Evolutionary conservation across 2,888 invertebrate species (phyloP), one percentile per base, ranked within the genome.

Genomic region (Drosophila atroscutellata): DNA sequence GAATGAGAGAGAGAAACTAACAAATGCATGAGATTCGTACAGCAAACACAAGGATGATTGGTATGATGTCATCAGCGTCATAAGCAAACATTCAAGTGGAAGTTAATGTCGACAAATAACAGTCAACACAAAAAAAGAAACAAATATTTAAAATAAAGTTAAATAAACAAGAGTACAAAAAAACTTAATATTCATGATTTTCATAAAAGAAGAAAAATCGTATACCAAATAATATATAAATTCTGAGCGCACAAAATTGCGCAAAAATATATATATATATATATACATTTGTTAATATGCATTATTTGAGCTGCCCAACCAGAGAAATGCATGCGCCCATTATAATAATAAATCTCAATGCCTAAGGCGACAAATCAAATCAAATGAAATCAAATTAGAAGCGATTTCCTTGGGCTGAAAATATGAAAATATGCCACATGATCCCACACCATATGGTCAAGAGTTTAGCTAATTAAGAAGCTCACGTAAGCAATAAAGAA

Each of bases 361-460:
- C 39, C 60, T 58, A 51, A 50, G 55, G 54, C 51, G 62, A 60
- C 62, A 54, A 71, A 56, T 55, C 45, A 73, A 60, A 77, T 70
- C 51, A 20, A 50, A 64, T 47, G 30, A 51, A 60, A 64, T 55
- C 42, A 51, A 58, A 58, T 50, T 26, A 50, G 49, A n/a, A 42
- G 39, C 18, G 50, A 52, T 30, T 55, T 64, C 59, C 68, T 50
- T 68, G 62, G 26, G 55, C 20, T 50, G 11, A 45, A 58, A 55
- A 58, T 36, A 15, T 45, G 37, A 45, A 58, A 50, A 58, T 36
- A 15, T 45, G 45, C 54, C 26, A 69, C 39, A 55, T 49, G 49
- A 52, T 65, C 32, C 20, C 28, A 36, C 56, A 51, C 84, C 85
- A 85, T 81, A 88, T 88, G 90, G 83, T 83, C 89, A 82, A 78